Evolutionary conservation across 2,888 invertebrate species (phyloP).

Genomic region (Erpobdella octoculata): DNA sequence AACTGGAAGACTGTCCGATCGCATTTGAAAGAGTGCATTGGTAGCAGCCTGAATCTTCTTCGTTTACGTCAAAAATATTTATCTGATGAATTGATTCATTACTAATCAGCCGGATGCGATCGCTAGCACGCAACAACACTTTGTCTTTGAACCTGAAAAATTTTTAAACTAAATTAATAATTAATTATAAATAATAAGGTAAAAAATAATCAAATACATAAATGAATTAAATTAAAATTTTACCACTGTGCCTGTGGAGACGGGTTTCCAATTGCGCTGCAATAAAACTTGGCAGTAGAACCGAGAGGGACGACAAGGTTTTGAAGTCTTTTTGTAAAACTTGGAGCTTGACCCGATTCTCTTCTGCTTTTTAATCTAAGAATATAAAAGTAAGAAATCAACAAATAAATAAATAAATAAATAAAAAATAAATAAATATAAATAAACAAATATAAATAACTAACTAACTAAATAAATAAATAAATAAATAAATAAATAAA

Average conservation of each 20-base stretch:
- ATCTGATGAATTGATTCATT: conserved; percentile 15
- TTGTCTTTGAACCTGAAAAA: conserved; percentile 24
- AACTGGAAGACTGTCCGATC: conserved; percentile 14
- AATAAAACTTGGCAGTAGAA: conserved; percentile 51
- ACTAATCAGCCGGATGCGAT: not conserved
- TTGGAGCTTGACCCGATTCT: conserved; percentile 44
- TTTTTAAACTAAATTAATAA: not conserved
- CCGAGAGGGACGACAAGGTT: conserved; percentile 39
- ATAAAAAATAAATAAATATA: too few relatives aligned
- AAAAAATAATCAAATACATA: not conserved
- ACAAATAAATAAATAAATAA: too few relatives aligned
- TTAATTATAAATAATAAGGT: not conserved
- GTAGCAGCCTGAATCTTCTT: conserved; percentile 23
- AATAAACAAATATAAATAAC: not conserved
- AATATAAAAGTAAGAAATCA: too few relatives aligned
- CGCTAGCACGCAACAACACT: not conserved
- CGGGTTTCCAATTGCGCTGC: conserved; percentile 71
- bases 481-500: too few relatives aligned
- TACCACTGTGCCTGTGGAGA: conserved; percentile 69
- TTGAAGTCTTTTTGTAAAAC: conserved; percentile 45
- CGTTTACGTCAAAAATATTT: not conserved
- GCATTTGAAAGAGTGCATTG: conserved; percentile 19
- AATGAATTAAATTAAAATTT: not conserved
- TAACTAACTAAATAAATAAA: too few relatives aligned
- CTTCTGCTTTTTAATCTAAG: too few relatives aligned